Evolutionary conservation across 2,113 vertebrate species (phyloP).

Genomic region (Spheniscus mendiculus): DNA sequence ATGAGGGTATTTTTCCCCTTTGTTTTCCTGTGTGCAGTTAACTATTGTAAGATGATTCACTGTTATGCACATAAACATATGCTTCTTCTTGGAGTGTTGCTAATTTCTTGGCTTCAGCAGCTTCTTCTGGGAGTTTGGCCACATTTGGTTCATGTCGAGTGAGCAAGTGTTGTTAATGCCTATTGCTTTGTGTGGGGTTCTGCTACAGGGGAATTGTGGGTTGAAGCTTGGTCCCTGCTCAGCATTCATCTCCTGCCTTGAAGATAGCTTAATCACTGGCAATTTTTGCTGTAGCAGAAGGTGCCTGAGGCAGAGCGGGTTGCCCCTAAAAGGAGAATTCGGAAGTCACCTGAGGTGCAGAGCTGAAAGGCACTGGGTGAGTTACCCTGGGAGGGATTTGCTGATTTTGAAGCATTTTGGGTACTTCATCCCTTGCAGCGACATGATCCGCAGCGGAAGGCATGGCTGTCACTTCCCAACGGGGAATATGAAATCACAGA

Average conservation of each 20-base stretch:
- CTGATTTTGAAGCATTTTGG: not conserved
- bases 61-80: not conserved
- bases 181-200: not conserved
- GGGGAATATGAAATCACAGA: fast-evolving
- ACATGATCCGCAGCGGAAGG: fast-evolving
- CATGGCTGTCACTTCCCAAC: not conserved
- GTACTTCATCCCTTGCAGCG: not conserved
- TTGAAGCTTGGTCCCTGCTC: not conserved
- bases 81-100: not conserved
- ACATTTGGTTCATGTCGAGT: not conserved
- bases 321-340: not conserved
- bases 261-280: not conserved
- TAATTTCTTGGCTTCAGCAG: constrained; percentile 14
- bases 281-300: not conserved
- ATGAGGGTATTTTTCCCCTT: not conserved
- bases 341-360: not conserved
- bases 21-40: not conserved
- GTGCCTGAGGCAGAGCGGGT: not conserved
- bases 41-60: not conserved
- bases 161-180: not conserved
- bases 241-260: not conserved
- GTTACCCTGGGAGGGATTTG: not conserved
- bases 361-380: not conserved
- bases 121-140: not conserved
- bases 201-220: not conserved